Evolutionary conservation across 2,113 vertebrate genomes (phyloP).

Genomic region (Hippocampus mohnikei): DNA sequence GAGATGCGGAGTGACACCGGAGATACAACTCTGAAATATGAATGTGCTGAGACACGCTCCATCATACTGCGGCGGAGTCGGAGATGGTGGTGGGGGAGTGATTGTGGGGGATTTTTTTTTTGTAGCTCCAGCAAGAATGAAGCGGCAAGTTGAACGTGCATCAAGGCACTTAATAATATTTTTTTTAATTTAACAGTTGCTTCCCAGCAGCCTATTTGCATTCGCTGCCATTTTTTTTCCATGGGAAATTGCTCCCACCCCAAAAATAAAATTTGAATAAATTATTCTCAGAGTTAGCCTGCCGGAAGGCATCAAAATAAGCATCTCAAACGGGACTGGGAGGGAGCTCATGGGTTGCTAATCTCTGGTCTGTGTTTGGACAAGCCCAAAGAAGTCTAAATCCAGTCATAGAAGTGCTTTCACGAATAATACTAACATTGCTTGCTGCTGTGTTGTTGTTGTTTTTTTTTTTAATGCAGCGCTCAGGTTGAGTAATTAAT

Average conservation of each 20-base stretch:
- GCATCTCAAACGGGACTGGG: not conserved
- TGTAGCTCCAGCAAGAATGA: conserved; percentile 41
- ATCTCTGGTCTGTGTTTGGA: conserved; percentile 22
- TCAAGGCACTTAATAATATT: conserved; percentile 19
- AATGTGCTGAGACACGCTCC: conserved; percentile 59
- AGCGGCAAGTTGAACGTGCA: conserved; percentile 23
- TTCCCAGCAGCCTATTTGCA: conserved; percentile 18
- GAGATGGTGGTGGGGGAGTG: conserved; percentile 34
- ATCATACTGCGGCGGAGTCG: conserved; percentile 49
- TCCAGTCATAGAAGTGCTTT: conserved; percentile 67
- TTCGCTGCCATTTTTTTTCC: conserved; percentile 14
- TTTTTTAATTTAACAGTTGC: not conserved
- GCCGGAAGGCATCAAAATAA: not conserved
- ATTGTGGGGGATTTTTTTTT: conserved; percentile 15
- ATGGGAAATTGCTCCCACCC: not conserved
- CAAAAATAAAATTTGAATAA: not conserved
- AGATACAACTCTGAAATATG: conserved; percentile 71
- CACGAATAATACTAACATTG: conserved; percentile 30
- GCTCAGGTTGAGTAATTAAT: not conserved
- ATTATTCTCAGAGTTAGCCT: not conserved
- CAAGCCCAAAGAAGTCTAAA: not conserved
- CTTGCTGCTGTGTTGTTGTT: conserved; percentile 19
- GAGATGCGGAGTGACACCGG: conserved; percentile 68
- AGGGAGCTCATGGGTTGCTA: conserved; percentile 6
- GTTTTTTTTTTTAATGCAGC: conserved; percentile 23